Base-by-base conservation (phyloP, 2,113 vertebrate species). In the Cepphus grylle region DNA sequence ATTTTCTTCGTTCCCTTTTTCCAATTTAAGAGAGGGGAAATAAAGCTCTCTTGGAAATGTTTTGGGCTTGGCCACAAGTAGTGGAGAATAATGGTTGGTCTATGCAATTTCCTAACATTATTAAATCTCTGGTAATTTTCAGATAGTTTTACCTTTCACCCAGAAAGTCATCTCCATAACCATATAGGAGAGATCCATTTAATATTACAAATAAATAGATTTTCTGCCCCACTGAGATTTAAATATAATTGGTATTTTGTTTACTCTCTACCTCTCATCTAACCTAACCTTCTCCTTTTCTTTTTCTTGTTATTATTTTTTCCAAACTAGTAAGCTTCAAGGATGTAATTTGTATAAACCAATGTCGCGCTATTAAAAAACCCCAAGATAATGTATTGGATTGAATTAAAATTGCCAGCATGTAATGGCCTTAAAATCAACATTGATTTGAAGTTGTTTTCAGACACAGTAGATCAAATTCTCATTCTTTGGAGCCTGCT, bases 101-200 rank as follows among this genome's bases (percentile, higher is more conserved):
- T 87, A 40, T 50, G 70, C 38, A 74, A 87, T 93, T 91, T 94
- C 87, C 20, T 4, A 40, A 14, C 43, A 6, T 95, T 73, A 95
- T 95, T 95, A 91, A 81, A 87, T 96, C 77, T 79, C 50, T 87
- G 63, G 30, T 89, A 36, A 84, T 93, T 86, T 89, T 61, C 56
- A 42, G 25, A n/a, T 45, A 40, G 27, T 50, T 94, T 70, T 86
- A 74, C 92, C 81, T 93, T 96, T 91, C 81, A 86, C 87, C 77
- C 72, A 81, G 73, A 91, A 73, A 91, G 19, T 62, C 55, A 36
- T 74, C 50, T 89, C 84, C 45, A 50, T 58, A 91, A 55, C 16
- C 65, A 18, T 42, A 14, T 3, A 49, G 78, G 56, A 77, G 43
- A 59, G n/a, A 47, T 50, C 65, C 65, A 87, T 81, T 91, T 95